Base-by-base conservation (phyloP, 2,113 vertebrate genomes). In the Zosterops borbonicus region DNA sequence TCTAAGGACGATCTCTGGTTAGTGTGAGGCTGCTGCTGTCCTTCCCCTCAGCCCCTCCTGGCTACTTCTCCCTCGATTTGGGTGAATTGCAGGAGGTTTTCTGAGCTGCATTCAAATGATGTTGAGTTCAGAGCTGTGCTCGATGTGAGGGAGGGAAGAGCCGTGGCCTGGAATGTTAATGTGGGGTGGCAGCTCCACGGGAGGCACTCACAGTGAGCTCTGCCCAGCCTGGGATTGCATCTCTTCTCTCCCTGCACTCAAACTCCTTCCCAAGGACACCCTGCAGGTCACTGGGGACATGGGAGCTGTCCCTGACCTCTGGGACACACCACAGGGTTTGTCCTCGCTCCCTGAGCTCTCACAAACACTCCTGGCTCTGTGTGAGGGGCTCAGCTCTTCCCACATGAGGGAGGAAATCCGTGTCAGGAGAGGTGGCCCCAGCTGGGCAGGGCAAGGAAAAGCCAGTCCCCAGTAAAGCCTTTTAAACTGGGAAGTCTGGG, bases 81-180 rank as follows among this genome's bases (percentile, higher is more conserved):
- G 86, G 83, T 93, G 92, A 93, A 94, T 95, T 93, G 87, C 91
- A 81, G 2, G 3, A 89, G 88, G 47, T 50, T 70, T 59, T 88
- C 71, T 88, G 79, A 88, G 93, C 78, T 83, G 94, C 93, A 97
- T 96, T 73, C 75, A 46, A 77, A 96, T 95, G 75, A 42, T 25
- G 85, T 8, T 21, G 11, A 13, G n/a, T 37, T 64, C 41, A 73
- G 91, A 53, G 37, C 44, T 16, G 55, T 0, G 1, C 65, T 65
- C 4, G 0, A n/a, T 13, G 75, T 28, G 50, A 11, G 41, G 59
- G 42, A 93, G 50, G 55, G 62, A 73, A 83, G 65, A 95, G 78
- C 65, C 44, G 62, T 39, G 85, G 85, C 31, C 12, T 8, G 75
- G 90, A 93, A 93, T 93, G 59, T 46, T 79, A 53, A 94, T 83